Evolutionary conservation across 2,113 vertebrate genomes (phyloP), one percentile per base, ranked within the genome.

Genomic region (Zosterops pallidus): DNA sequence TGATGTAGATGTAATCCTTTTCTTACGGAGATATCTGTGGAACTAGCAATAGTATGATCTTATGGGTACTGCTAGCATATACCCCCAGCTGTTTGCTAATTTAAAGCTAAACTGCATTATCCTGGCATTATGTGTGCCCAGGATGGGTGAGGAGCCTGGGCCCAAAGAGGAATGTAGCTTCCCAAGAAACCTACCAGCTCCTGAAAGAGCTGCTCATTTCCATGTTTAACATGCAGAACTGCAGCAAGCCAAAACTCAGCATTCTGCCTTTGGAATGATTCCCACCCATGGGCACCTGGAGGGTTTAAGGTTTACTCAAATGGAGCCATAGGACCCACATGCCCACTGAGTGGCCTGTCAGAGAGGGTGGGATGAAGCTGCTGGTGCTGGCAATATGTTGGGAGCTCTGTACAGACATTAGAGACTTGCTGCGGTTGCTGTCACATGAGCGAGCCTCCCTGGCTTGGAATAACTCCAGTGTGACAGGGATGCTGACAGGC

Each of bases 361-460:
- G 86, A 75, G 56, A 60, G 65, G 7, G 6, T 70, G 37, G 29
- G 55, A 25, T 70, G 62, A 44, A 52, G 15, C n/a, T 69, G 55
- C 11, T 65, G 50, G 9, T 74, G 50, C 46, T 78, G 71, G 25
- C 37, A 75, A 5, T 4, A 1, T 0, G 0, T 4, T n/a, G 47
- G 25, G 55, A 85, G 13, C 46, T 56, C 17, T 3, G 5, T 26
- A 31, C n/a, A 41, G 28, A 35, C 1, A 0, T 75, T 8, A 5
- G n/a, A 44, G 28, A 20, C 23, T 71, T 55, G 25, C 33, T 89
- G 39, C 50, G 44, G 15, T 50, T 5, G 0, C 57, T 86, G 14
- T 69, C n/a, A 26, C 31, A 5, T 33, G 35, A 64, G n/a, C 0
- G 0, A 74, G 17, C 28, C 12, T 65, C 2, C 1, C 14, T 62